Evolutionary conservation across 2,888 invertebrate species (phyloP), one percentile per base, ranked within the genome.

Genomic region (Allacma fusca): DNA sequence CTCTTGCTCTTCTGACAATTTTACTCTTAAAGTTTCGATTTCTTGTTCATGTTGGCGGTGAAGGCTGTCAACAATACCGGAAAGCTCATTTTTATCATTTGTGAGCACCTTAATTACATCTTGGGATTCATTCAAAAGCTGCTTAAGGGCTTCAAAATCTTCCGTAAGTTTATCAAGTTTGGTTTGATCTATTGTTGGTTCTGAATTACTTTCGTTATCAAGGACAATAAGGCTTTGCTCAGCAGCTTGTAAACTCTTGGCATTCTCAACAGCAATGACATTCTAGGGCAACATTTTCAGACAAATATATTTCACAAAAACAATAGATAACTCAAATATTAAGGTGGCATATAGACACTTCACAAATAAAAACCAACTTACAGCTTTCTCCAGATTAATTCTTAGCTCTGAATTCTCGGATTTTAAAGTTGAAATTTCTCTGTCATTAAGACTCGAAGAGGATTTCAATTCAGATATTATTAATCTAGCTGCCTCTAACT

Each of bases 341-440:
- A 5, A 40, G 5, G 5, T 40, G 7, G 40, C 40, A 40, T 40
- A 40, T 9, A 40, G 13, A 40, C 7, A 50, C 50, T 19, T 13
- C 4, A 12, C 2, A 4, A n/a, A 50, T 13, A 16, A 13, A 50
- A 50, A 50, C 16, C 50, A 1, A n/a, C 24, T 62, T 62, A 62
- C 62, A 2, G 62, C 24, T 24, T 24, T 62, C 16, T 62, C 62
- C 16, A 24, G 2, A 21, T 24, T 24, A 16, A 26, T 24, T 26
- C n/a, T 12, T 24, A 62, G 23, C 13, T 23, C 34, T 12, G 34
- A 29, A 68, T 68, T 68, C 65, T 74, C 74, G n/a, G 40, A 43
- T 64, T 40, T 64, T 40, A 64, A 34, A 16, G 65, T 29, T 5
- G 43, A 23, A 24, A 74, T 64, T 44, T 65, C 74, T 29, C 40